Evolutionary conservation across 2,888 invertebrate genomes (phyloP), one percentile per base, ranked within the genome.

Genomic region (Ethmia dodecea): DNA sequence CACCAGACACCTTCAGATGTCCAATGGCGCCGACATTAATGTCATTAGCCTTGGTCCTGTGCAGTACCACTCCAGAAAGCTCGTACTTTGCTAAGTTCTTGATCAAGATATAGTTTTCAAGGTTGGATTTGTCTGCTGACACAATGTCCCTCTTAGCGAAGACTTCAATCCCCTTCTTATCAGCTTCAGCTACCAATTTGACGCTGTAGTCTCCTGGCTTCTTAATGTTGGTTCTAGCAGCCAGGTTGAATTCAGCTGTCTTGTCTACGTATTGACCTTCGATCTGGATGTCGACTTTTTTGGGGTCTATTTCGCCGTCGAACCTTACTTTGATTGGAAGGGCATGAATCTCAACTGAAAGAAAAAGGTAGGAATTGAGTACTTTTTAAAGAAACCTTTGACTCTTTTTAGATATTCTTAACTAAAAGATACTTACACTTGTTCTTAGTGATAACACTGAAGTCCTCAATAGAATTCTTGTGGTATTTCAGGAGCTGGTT

Each of bases 51-150:
- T 86, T 84, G 3, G 81, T 63, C 33, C 81, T 87, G 55, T 91
- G 89, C 0, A 77, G 69, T 0, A 91, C 70, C 0, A 87, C 83
- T 30, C 91, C 90, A 15, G 88, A 88, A 0, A 91, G 66, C 51
- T 90, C 89, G 52, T 91, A 88, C 55, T 88, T 91, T 32, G 89
- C 89, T 8, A 90, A 86, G 28, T 88, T 87, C 15, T 89, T 89
- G 10, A 92, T 48, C 3, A 86, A 81, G 5, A 93, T 40, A 22
- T 84, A 86, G 51, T 91, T 89, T 26, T 87, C 84, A 26, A 90
- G 83, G 56, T 91, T 91, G 1, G 89, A 90, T 55, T 90, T 90
- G 16, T 87, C 81, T 9, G 74, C 67, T 0, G 86, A 88, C 0
- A 87, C 59, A 2, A 90, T 77, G 26, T 89, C 87, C 11, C 91